Evolutionary conservation across 1,140 invertebrate species (phyloP).

Genomic region (Lordiphosa stackelbergi): DNA sequence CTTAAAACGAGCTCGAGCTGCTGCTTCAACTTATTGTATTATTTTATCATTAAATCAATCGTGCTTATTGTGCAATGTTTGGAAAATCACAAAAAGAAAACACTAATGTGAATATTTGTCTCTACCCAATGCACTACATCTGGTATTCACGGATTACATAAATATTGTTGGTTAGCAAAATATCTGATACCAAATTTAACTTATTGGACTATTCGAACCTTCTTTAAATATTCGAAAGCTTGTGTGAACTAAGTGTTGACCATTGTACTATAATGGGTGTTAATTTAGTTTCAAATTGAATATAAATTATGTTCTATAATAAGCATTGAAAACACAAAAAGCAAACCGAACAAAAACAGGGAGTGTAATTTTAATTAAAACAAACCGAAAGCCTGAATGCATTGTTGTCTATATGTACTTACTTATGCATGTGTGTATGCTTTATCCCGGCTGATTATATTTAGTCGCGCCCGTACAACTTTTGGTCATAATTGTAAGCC

Average conservation of each 20-base stretch:
- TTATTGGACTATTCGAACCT: no score
- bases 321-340: constrained; percentile 18
- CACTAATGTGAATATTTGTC: no score
- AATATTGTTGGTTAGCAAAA: no score
- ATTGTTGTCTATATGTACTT: constrained; percentile 14
- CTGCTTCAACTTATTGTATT: no score
- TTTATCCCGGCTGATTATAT: constrained; percentile 35
- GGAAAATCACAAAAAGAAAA: no score
- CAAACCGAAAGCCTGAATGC: constrained; percentile 44
- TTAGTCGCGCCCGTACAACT: constrained; percentile 46
- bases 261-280: constrained; percentile 56
- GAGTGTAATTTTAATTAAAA: constrained; percentile 68
- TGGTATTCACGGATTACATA: no score
- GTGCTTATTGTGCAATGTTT: no score
- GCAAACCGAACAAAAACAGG: constrained; percentile 16
- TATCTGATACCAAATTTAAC: no score
- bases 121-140: no score
- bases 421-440: constrained; percentile 11
- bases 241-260: constrained; percentile 1
- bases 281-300: constrained; percentile 70
- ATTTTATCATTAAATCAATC: no score
- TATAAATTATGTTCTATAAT: constrained; percentile 63
- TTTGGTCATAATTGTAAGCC: constrained; percentile 55
- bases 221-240: neutral
- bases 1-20: no score